These are phyloP conservation scores for Hyles vespertilio DNA, from an alignment of 1,140 invertebrate species.

Conservation along the genomic window DNA sequence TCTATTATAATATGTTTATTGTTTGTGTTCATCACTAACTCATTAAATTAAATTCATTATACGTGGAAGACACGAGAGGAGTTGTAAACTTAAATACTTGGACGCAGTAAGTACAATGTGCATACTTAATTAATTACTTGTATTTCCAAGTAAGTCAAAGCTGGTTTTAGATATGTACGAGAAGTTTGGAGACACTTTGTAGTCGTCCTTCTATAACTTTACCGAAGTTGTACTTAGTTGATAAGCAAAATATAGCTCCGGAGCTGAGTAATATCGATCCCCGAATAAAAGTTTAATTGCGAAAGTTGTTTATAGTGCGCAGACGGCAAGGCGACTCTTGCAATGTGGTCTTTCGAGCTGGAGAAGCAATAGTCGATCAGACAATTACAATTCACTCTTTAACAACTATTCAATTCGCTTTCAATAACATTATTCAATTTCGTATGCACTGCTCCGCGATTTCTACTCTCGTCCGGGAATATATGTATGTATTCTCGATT, in stretches of 20 bases:
- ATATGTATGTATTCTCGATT: too few relatives aligned
- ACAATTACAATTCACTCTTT: constrained; percentile 28
- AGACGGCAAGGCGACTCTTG: constrained; percentile 40
- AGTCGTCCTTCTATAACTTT: constrained; percentile 10
- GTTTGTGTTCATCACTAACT: too few relatives aligned
- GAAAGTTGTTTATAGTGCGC: constrained; percentile 60
- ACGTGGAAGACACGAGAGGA: too few relatives aligned
- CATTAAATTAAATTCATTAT: too few relatives aligned
- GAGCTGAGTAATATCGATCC: constrained; percentile 46
- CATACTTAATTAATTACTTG: neutral
- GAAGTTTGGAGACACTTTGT: constrained; percentile 4
- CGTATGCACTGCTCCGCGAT: neutral
- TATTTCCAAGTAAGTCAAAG: constrained; percentile 31
- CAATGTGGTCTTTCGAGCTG: constrained; percentile 15
- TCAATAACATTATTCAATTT: constrained; percentile 16
- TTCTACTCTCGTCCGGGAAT: too few relatives aligned
- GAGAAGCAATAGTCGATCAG: constrained; percentile 13
- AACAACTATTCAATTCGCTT: constrained; percentile 24
- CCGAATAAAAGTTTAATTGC: constrained; percentile 69
- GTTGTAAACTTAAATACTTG: too few relatives aligned
- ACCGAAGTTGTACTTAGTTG: constrained; percentile 28
- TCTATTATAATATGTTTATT: too few relatives aligned
- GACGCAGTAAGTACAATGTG: too few relatives aligned
- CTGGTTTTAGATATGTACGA: neutral
- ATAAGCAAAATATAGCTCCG: constrained; percentile 51